phyloP scores from a whole-genome alignment of 2,797 vertebrate species.

The Hippocampus kuda region DNA sequence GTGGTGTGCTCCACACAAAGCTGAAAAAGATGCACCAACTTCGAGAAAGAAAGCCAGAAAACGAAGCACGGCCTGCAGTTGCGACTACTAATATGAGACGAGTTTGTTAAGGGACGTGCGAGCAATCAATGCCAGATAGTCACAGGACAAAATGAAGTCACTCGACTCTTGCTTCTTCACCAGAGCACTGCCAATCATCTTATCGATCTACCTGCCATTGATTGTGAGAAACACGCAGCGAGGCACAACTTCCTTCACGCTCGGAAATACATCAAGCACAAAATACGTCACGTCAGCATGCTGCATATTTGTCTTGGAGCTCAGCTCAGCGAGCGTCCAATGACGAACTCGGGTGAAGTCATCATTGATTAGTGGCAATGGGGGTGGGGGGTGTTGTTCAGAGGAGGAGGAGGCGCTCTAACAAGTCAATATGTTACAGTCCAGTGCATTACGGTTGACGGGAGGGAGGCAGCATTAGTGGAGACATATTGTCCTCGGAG shows the following conservation, averaged over 20 bases:
- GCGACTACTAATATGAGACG: background rate
- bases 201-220: conserved; percentile 45
- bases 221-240: conserved; percentile 14
- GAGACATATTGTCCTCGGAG: conserved; percentile 2
- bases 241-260: conserved; percentile 26
- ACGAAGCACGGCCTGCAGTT: background rate
- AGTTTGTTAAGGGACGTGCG: background rate
- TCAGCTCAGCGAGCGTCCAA: background rate
- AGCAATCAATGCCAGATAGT: conserved; percentile 8
- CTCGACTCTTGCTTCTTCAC: conserved; percentile 29
- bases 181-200: conserved; percentile 38
- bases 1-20: too few species aligned
- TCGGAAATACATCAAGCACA: background rate
- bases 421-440: conserved; percentile 1
- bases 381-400: background rate
- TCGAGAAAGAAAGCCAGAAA: background rate
- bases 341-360: background rate
- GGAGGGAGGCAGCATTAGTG: background rate
- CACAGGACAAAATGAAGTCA: conserved; percentile 49
- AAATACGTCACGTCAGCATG: background rate
- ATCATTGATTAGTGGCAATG: background rate
- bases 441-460: conserved; percentile 1
- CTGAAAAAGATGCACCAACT: background rate
- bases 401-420: background rate
- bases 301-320: background rate